Percentiles rank a stretch among this genome's conserved stretches.
Conservation (phyloP, 2,797 vertebrate genomes). For the Acipenser transmontanus region DNA sequence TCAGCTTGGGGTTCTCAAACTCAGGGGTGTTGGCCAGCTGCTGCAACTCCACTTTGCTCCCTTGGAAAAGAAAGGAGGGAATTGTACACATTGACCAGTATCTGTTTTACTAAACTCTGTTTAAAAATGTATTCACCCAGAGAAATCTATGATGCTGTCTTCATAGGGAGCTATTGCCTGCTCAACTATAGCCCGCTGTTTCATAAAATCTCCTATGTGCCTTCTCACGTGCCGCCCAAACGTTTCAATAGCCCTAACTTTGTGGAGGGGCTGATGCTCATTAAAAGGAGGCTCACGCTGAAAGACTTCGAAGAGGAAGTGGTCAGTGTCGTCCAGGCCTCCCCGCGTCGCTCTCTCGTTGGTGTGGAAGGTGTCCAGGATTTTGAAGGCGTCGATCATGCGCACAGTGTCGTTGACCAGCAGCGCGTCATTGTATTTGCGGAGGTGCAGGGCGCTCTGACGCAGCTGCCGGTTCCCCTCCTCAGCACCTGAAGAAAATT, state of each 20-base stretch:
- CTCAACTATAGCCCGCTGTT: no score
- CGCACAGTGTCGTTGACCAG: constrained; percentile 77
- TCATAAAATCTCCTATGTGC: no score
- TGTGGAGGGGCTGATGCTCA: no score
- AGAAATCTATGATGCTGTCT: no score
- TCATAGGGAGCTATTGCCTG: no score
- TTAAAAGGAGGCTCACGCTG: constrained; percentile 46
- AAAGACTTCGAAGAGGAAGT: constrained; percentile 62
- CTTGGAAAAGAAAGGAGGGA: constrained; percentile 41
- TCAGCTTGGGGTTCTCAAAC: constrained; percentile 78
- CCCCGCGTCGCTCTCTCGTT: constrained; percentile 16
- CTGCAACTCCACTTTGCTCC: constrained; percentile 47
- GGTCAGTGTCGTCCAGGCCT: constrained; percentile 50
- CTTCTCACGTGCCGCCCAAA: no score
- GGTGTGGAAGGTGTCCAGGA: constrained; percentile 65
- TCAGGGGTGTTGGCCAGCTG: constrained; percentile 29
- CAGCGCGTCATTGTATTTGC: constrained; percentile 82
- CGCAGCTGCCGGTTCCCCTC: constrained; percentile 41
- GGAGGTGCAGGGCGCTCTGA: constrained; percentile 73
- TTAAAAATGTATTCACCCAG: background rate
- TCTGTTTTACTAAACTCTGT: background rate
- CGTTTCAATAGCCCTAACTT: no score
- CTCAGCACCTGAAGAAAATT: constrained; percentile 47
- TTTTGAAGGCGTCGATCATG: constrained; percentile 68
- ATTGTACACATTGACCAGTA: background rate